Percentiles rank a stretch among this genome's conserved stretches.
Evolutionary conservation across 2,113 vertebrate species (phyloP).

Genomic region (Triplophysa siluroides): DNA sequence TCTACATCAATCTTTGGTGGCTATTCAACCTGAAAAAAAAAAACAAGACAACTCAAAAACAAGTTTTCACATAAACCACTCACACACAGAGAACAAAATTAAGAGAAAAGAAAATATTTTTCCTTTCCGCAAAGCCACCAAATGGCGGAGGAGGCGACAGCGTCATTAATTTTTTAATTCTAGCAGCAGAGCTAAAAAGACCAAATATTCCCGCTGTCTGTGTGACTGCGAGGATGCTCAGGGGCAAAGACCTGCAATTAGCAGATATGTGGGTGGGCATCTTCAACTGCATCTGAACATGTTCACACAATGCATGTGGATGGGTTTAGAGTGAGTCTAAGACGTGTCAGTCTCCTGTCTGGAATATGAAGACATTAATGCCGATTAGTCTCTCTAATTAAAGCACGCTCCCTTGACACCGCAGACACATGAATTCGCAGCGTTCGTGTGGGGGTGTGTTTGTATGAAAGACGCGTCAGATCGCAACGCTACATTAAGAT

Average conservation of each 20-base stretch:
- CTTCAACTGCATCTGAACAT: conserved; percentile 69
- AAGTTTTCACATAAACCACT: background rate
- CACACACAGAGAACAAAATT: conserved; percentile 69
- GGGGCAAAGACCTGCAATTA: conserved; percentile 78
- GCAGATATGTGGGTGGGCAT: conserved; percentile 75
- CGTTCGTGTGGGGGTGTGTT: conserved; percentile 34
- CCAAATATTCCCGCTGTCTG: conserved; percentile 71
- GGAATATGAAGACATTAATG: conserved; percentile 78
- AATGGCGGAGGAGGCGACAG: conserved; percentile 34
- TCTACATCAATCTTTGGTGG: background rate
- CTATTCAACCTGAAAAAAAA: background rate
- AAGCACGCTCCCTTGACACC: conserved; percentile 74
- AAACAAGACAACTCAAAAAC: background rate
- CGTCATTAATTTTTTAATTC: conserved; percentile 72
- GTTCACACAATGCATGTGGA: conserved; percentile 70
- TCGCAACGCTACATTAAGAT: background rate
- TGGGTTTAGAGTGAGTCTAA: conserved; percentile 65
- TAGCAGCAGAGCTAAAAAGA: conserved; percentile 68
- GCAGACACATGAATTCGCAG: conserved; percentile 66
- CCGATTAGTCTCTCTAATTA: conserved; percentile 80
- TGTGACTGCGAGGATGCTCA: conserved; percentile 72
- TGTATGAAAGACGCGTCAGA: background rate
- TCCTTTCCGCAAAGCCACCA: background rate
- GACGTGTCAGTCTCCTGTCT: conserved; percentile 68
- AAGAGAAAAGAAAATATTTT: background rate